Percentiles rank a stretch among this genome's conserved stretches.
These are phyloP conservation scores for Laticauda colubrina DNA, from an alignment of 2,113 vertebrate species.

Conservation along the genomic window DNA sequence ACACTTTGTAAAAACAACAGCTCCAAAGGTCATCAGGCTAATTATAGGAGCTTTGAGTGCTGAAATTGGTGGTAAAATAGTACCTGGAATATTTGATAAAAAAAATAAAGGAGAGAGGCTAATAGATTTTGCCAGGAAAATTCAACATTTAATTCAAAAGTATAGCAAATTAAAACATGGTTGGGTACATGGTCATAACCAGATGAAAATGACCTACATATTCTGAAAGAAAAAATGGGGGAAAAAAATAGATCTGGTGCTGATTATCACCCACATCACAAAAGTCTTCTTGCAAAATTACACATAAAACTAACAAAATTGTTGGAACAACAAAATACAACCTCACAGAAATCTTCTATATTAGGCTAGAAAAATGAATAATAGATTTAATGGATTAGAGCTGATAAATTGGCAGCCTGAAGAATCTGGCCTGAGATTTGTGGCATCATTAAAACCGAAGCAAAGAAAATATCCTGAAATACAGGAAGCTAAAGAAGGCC, in stretches of 20 bases:
- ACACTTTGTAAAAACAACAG: background rate
- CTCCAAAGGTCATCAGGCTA: background rate
- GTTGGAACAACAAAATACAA: background rate
- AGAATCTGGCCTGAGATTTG: background rate
- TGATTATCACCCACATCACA: background rate
- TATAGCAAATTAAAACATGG: background rate
- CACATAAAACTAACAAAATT: background rate
- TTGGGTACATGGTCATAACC: background rate
- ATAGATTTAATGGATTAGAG: background rate
- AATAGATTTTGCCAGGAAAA: background rate
- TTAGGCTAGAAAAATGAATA: background rate
- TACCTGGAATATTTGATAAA: background rate
- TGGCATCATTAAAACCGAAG: background rate
- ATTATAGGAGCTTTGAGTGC: background rate
- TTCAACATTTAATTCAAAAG: background rate
- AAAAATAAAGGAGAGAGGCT: background rate
- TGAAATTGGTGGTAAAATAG: background rate
- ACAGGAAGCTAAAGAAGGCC: background rate
- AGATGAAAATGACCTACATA: background rate
- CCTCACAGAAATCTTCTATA: background rate
- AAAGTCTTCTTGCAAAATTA: background rate
- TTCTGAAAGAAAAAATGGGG: background rate
- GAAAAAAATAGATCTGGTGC: background rate
- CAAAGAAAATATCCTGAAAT: background rate
- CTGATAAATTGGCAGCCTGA: background rate